Percentiles rank a stretch among this genome's conserved stretches.
These are phyloP conservation scores for Stratiolaelaps scimitus DNA, from an alignment of 1,140 invertebrate species.

Conservation along the genomic window DNA sequence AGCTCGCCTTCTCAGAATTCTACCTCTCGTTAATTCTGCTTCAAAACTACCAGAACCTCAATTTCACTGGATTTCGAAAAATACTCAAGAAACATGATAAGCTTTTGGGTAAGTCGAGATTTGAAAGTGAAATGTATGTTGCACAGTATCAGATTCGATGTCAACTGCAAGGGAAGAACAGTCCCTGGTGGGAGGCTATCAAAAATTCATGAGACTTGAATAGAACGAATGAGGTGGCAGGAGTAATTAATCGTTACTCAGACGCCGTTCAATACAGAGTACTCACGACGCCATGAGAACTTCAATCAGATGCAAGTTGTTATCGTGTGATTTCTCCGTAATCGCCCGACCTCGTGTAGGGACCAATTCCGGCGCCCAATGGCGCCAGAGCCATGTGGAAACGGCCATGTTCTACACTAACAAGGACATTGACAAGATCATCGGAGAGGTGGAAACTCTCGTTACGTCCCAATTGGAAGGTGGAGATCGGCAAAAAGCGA, in stretches of 20 bases:
- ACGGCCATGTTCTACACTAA: constrained; percentile 87
- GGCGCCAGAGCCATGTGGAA: constrained; percentile 83
- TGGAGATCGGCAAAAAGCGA: constrained; percentile 87
- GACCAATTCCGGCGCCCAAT: constrained; percentile 47
- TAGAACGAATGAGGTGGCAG: no score
- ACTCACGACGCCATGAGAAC: no score
- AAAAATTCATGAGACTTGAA: no score
- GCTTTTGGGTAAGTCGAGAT: constrained; percentile 45
- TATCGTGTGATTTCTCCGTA: no score
- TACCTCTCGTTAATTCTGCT: constrained; percentile 88
- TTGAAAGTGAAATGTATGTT: constrained; percentile 16
- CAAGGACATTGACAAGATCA: constrained; percentile 90
- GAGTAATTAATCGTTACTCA: no score
- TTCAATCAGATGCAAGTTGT: no score
- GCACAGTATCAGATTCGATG: no score
- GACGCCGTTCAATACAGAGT: no score
- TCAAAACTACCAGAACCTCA: constrained; percentile 70
- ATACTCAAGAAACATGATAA: constrained; percentile 99
- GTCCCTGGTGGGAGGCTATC: no score
- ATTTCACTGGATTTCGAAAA: constrained; percentile 97
- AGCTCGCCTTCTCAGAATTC: constrained; percentile 97
- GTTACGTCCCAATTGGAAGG: constrained; percentile 86
- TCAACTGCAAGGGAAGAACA: no score
- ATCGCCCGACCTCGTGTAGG: no score
- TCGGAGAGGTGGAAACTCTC: constrained; percentile 73